Base-by-base conservation (phyloP, 2,797 vertebrate genomes). In the Argya squamiceps region DNA sequence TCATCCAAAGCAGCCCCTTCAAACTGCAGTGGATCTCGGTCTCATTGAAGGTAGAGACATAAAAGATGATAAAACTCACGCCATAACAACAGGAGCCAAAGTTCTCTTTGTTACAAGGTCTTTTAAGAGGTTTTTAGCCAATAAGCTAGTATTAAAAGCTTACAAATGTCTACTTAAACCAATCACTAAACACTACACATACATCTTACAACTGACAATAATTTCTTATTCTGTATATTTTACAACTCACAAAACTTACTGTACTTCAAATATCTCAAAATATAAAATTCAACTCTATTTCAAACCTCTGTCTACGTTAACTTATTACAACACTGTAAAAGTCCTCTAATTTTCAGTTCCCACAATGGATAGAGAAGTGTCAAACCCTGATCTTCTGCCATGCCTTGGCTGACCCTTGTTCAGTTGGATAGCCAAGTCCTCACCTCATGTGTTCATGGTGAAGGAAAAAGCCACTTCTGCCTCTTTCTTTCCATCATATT, bases 361-460 rank as follows among this genome's bases (percentile, higher is more conserved):
- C 34, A 18, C 24, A 59, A 27, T 27, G 24, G 36, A 29, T 20
- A 4, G 0, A 7, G n/a, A 62, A 64, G 3, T 41, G 39, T 59
- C 63, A 62, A 68, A 60, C 14, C 4, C 12, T 24, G 7, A 12
- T 30, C 10, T 5, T 88, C 55, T 78, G 63, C 53, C 36, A 21
- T 11, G 13, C 17, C 22, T 53, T 71, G 19, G 8, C n/a, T 44
- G 30, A 32, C 5, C 34, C 27, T 49, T 50, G 23, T 4, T 36
- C 39, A 55, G 12, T 82, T 49, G 37, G 11, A n/a, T 21, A 26
- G 4, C 0, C 0, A n/a, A n/a, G n/a, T n/a, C n/a, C n/a, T n/a
- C n/a, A n/a, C n/a, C n/a, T n/a, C n/a, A n/a, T n/a, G n/a, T n/a
- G n/a, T n/a, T n/a, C n/a, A n/a, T n/a, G 12, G 12, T 20, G 84